These are phyloP conservation scores for Hyposoter dolosus DNA, from an alignment of 2,888 invertebrate genomes.

Conservation along the genomic window DNA sequence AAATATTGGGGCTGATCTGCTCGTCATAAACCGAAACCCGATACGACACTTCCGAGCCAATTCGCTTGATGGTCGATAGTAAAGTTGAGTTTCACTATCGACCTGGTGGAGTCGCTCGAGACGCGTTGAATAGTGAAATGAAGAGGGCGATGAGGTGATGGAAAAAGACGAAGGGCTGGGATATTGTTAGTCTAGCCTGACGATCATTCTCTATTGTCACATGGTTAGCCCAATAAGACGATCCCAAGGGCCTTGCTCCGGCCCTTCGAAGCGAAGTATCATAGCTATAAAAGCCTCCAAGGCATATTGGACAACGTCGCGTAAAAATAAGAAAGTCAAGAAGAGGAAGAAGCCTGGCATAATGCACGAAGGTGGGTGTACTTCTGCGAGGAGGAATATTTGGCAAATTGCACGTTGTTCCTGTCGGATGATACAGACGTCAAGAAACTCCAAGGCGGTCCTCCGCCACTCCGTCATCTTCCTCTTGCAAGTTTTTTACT, in stretches of 20 bases:
- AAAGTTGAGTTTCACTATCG: constrained; percentile 21
- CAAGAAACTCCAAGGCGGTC: constrained; percentile 37
- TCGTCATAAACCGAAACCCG: constrained; percentile 37
- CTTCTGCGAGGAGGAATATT: constrained; percentile 6
- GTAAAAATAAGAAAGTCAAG: not conserved
- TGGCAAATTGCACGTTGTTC: constrained; percentile 46
- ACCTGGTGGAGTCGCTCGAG: constrained; percentile 15
- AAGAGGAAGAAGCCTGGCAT: not conserved
- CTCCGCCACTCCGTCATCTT: constrained; percentile 16
- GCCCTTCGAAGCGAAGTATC: constrained; percentile 3
- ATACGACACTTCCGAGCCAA: constrained; percentile 44
- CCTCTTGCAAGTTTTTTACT: not conserved
- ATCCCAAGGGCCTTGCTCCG: constrained; percentile 41
- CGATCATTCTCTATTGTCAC: constrained; percentile 57
- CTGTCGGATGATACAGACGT: constrained; percentile 44
- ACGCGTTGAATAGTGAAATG: not conserved
- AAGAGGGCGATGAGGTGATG: not conserved
- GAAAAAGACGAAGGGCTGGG: constrained; percentile 3
- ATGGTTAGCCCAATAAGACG: constrained; percentile 45
- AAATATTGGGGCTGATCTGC: not conserved
- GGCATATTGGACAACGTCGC: constrained; percentile 6
- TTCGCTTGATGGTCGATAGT: constrained; percentile 29
- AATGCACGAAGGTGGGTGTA: not conserved
- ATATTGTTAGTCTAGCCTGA: not conserved
- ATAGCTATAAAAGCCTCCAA: constrained; percentile 1